phyloP scores from a whole-genome alignment of 2,888 invertebrate genomes.

The Leptopilina syphax region DNA sequence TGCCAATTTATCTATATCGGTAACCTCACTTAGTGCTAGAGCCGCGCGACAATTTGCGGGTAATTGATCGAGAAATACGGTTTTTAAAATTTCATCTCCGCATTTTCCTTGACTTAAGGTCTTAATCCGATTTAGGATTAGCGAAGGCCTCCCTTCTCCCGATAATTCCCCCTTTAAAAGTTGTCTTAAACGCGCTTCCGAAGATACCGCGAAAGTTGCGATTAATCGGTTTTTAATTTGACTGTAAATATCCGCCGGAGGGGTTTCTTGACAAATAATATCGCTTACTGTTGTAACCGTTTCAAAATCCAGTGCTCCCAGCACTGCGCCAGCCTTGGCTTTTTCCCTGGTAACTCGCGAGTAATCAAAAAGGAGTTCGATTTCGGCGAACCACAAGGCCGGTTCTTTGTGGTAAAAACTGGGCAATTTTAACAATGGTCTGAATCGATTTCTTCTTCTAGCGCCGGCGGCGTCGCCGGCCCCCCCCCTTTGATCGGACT shows the following conservation, averaged over 20 bases:
- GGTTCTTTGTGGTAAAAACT: background rate
- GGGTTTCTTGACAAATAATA: background rate
- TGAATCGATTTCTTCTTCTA: too few species aligned
- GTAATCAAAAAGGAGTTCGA: background rate
- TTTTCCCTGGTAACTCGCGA: background rate
- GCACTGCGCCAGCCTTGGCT: background rate
- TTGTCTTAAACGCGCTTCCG: background rate
- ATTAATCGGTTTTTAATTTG: background rate
- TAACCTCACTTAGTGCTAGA: slow-evolving; percentile 7
- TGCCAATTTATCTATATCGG: slow-evolving; percentile 8
- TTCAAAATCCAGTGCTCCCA: background rate
- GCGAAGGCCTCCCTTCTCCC: background rate
- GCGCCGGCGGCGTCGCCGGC: too few species aligned
- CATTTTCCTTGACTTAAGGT: slow-evolving; percentile 32
- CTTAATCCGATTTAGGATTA: background rate
- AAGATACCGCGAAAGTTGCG: background rate
- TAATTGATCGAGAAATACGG: slow-evolving; percentile 41
- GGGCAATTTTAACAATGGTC: background rate
- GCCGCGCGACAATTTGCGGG: background rate
- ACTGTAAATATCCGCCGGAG: background rate
- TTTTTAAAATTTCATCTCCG: slow-evolving; percentile 11
- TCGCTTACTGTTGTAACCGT: background rate
- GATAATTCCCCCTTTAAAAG: background rate
- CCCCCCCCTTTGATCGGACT: background rate
- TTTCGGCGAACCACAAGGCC: background rate